A percentile compares a stretch with the other conserved stretches of the same genome.
These are phyloP conservation scores for Thaumetopoea pityocampa DNA, from an alignment of 1,140 invertebrate genomes.

Conservation along the genomic window DNA sequence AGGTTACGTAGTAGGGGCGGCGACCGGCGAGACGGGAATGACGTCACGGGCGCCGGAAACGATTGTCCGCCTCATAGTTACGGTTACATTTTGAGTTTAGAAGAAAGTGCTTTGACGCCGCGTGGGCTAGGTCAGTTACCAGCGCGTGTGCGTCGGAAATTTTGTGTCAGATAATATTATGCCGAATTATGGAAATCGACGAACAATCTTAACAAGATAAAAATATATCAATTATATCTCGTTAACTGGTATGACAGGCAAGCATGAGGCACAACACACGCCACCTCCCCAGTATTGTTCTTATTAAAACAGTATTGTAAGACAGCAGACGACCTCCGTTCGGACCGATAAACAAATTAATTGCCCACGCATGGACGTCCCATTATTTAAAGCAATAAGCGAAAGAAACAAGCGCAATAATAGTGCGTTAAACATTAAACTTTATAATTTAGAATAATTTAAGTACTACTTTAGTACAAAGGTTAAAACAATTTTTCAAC, in stretches of 20 bases:
- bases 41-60: constrained; percentile 74
- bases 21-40: constrained; percentile 63
- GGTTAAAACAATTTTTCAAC: no score
- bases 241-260: constrained; percentile 4
- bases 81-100: constrained; percentile 72
- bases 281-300: constrained; percentile 18
- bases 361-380: constrained; percentile 20
- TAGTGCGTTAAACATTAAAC: no score
- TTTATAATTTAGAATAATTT: no score
- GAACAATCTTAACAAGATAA: no score
- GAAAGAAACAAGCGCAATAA: neutral
- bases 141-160: no score
- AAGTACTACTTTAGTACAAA: constrained; percentile 1
- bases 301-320: constrained; percentile 29
- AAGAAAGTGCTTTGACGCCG: constrained; percentile 59
- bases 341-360: constrained; percentile 31
- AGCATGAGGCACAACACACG: constrained; percentile 26
- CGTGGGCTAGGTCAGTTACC: constrained; percentile 70
- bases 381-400: constrained; percentile 2
- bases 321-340: constrained; percentile 42
- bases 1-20: constrained; percentile 67
- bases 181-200: no score
- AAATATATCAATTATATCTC: neutral
- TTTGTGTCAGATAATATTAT: no score
- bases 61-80: constrained; percentile 68